A percentile compares a stretch with the other conserved stretches of the same genome.
phyloP scores from a whole-genome alignment of 2,113 vertebrate genomes.

The Naja naja region DNA sequence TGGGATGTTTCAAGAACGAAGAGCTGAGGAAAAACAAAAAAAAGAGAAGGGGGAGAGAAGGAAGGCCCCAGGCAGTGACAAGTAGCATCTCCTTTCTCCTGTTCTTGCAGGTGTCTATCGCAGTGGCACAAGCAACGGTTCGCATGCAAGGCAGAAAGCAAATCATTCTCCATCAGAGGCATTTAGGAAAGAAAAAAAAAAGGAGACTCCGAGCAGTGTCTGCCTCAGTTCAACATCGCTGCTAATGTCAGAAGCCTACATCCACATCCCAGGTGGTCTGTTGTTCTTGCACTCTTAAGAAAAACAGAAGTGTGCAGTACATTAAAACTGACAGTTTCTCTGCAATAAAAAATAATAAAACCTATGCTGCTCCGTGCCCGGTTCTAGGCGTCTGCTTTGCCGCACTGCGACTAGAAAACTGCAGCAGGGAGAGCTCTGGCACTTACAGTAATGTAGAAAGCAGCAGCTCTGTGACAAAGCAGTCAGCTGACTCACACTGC shows the following conservation, averaged over 20 bases:
- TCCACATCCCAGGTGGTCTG: constrained; percentile 61
- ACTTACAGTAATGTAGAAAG: constrained; percentile 75
- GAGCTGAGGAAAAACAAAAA: constrained; percentile 9
- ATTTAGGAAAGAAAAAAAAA: constrained; percentile 48
- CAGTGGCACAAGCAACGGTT: constrained; percentile 40
- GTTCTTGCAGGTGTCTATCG: constrained; percentile 65
- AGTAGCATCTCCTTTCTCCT: constrained; percentile 65
- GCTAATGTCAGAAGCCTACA: constrained; percentile 66
- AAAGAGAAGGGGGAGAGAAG: constrained; percentile 15
- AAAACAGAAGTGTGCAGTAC: constrained; percentile 43
- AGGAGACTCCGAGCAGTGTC: constrained; percentile 57
- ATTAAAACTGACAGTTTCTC: constrained; percentile 38
- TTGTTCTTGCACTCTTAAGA: constrained; percentile 61
- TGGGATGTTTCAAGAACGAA: constrained; percentile 43
- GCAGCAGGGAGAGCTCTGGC: constrained; percentile 76
- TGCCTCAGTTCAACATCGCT: constrained; percentile 66
- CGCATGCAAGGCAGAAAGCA: constrained; percentile 47
- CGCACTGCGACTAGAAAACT: constrained; percentile 72
- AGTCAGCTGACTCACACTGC: constrained; percentile 85
- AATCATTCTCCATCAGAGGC: constrained; percentile 61
- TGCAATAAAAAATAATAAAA: constrained; percentile 50
- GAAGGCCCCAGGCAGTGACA: constrained; percentile 65
- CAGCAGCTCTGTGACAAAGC: constrained; percentile 82
- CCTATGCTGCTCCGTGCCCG: constrained; percentile 63
- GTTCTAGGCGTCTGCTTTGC: constrained; percentile 71